Evolutionary conservation across 2,888 invertebrate genomes (phyloP).

Genomic region (Mamestra brassicae): DNA sequence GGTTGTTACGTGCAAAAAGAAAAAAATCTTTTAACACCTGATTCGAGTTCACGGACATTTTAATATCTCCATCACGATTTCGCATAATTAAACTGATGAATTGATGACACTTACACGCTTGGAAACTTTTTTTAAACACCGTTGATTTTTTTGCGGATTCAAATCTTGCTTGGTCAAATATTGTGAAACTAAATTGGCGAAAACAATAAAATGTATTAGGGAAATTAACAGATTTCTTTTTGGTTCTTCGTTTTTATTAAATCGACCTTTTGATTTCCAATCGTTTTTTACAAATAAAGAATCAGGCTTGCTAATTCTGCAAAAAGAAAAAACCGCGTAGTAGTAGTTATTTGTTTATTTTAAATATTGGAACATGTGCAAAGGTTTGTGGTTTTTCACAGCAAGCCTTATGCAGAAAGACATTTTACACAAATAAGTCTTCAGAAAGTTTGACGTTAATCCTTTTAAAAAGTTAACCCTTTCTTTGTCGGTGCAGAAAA

Average conservation of each 20-base stretch:
- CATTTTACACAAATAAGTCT: conserved; percentile 70
- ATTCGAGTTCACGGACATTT: conserved; percentile 72
- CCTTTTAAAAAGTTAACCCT: conserved; percentile 77
- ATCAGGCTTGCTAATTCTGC: background rate
- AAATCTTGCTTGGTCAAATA: conserved; percentile 45
- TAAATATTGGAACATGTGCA: conserved; percentile 9
- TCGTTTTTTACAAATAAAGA: background rate
- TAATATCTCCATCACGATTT: conserved; percentile 80
- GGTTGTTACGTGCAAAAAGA: conserved; percentile 52
- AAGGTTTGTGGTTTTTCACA: conserved; percentile 8
- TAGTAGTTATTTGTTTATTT: background rate
- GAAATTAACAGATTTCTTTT: conserved; percentile 16
- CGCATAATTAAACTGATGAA: conserved; percentile 73
- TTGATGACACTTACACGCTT: conserved; percentile 66
- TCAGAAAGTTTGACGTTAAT: conserved; percentile 73
- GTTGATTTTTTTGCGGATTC: conserved; percentile 54
- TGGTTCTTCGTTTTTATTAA: conserved; percentile 14
- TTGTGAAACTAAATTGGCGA: conserved; percentile 53
- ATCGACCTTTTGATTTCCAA: background rate
- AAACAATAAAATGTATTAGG: conserved; percentile 52
- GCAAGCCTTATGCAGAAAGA: conserved; percentile 60
- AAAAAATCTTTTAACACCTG: conserved; percentile 66
- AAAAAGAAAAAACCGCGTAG: background rate
- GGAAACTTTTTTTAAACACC: conserved; percentile 57
- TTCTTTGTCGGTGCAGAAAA: conserved; percentile 71